phyloP scores from a whole-genome alignment of 2,888 invertebrate genomes.

The Sericinus montela region DNA sequence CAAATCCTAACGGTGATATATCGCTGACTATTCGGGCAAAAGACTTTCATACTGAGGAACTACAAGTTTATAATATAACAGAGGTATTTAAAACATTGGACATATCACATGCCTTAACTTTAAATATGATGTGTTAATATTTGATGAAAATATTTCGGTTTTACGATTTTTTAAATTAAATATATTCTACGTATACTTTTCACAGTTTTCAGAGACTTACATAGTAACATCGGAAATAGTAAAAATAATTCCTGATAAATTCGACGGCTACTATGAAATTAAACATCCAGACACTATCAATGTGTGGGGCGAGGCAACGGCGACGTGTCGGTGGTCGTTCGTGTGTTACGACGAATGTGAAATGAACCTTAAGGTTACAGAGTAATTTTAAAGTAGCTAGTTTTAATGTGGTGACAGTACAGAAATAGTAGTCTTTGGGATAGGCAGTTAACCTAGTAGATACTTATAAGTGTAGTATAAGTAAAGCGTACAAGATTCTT shows the following conservation, averaged over 20 bases:
- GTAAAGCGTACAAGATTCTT: too few species aligned
- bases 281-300: constrained; percentile 54
- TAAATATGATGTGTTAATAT: too few species aligned
- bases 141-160: too few species aligned
- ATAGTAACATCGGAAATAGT: constrained; percentile 52
- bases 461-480: too few species aligned
- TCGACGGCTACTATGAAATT: constrained; percentile 63
- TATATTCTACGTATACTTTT: background rate
- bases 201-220: constrained; percentile 56
- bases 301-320: constrained; percentile 66
- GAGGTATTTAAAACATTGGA: constrained; percentile 50
- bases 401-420: too few species aligned
- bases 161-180: too few species aligned
- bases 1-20: constrained; percentile 57
- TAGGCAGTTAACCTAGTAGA: too few species aligned
- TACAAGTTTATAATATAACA: constrained; percentile 60
- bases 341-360: constrained; percentile 60
- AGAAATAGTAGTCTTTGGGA: too few species aligned
- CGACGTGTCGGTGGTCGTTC: constrained; percentile 57
- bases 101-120: too few species aligned
- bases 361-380: constrained; percentile 50
- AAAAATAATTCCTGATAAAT: constrained; percentile 53
- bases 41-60: constrained; percentile 44
- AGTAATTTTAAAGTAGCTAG: too few species aligned
- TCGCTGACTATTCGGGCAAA: constrained; percentile 50